Conservation (phyloP, 1,140 invertebrate genomes). For the Spodoptera litura region DNA sequence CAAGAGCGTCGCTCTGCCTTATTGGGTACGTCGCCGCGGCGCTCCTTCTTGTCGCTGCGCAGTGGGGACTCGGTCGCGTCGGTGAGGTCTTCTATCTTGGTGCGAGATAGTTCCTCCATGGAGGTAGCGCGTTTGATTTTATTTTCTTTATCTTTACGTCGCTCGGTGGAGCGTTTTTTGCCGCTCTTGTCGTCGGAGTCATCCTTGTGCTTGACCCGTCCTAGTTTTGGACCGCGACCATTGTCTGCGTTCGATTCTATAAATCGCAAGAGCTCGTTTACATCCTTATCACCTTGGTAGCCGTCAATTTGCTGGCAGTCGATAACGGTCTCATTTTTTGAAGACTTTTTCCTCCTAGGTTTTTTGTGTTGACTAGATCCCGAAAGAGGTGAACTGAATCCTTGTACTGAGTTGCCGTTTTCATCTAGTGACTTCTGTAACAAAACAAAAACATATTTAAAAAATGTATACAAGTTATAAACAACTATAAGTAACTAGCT, state of each 20-base stretch:
- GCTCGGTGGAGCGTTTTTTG: constrained; percentile 82
- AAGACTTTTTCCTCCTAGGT: constrained; percentile 85
- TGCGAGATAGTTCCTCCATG: constrained; percentile 90
- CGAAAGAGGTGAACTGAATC: constrained; percentile 83
- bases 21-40: constrained; percentile 53
- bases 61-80: constrained; percentile 62
- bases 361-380: constrained; percentile 86
- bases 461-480: not conserved
- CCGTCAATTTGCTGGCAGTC: constrained; percentile 89
- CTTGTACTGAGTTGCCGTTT: constrained; percentile 88
- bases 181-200: constrained; percentile 75
- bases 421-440: constrained; percentile 89
- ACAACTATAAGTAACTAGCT: no score
- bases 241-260: constrained; percentile 85
- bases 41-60: constrained; percentile 53
- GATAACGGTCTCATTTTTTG: constrained; percentile 88
- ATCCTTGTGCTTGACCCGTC: constrained; percentile 77
- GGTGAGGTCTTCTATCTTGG: constrained; percentile 89
- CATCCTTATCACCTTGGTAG: constrained; percentile 88
- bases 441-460: constrained; percentile 25
- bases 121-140: constrained; percentile 89
- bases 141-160: constrained; percentile 82
- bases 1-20: constrained; percentile 74
- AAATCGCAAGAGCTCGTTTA: constrained; percentile 86
- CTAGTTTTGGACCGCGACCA: constrained; percentile 69